A percentile compares a stretch with the other conserved stretches of the same genome.
These are phyloP conservation scores for Isotomurus palustris DNA, from an alignment of 2,888 invertebrate species.

Conservation along the genomic window DNA sequence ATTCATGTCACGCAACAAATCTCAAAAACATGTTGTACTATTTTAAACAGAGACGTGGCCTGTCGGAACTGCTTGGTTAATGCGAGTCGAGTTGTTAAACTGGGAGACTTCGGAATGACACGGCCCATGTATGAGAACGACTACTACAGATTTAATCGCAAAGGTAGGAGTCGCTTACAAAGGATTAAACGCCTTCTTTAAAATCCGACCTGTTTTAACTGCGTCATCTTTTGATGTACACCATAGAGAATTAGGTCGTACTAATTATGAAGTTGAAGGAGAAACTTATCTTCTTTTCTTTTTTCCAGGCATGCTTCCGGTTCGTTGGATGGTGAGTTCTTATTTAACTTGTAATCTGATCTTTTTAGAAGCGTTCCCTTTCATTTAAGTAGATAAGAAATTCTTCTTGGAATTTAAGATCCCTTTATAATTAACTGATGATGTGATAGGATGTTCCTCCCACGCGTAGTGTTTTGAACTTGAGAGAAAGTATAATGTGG, in stretches of 20 bases:
- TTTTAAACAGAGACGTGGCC: constrained; percentile 66
- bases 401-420: too few species aligned
- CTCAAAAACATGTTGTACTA: neutral
- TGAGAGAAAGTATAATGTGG: neutral
- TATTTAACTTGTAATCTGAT: too few species aligned
- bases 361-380: too few species aligned
- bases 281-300: neutral
- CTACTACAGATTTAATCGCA: constrained; percentile 83
- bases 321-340: constrained; percentile 71
- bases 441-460: too few species aligned
- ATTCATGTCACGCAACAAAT: neutral
- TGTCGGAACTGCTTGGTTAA: constrained; percentile 74
- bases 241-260: neutral
- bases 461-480: too few species aligned
- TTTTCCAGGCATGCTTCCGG: constrained; percentile 67
- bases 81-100: constrained; percentile 65
- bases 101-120: constrained; percentile 79
- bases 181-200: neutral
- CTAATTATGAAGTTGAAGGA: neutral
- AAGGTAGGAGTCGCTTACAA: too few species aligned
- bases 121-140: constrained; percentile 83
- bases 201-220: neutral
- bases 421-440: too few species aligned
- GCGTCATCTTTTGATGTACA: neutral
- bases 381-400: too few species aligned